phyloP scores from a whole-genome alignment of 2,888 invertebrate genomes.

The Dione vanillae region DNA sequence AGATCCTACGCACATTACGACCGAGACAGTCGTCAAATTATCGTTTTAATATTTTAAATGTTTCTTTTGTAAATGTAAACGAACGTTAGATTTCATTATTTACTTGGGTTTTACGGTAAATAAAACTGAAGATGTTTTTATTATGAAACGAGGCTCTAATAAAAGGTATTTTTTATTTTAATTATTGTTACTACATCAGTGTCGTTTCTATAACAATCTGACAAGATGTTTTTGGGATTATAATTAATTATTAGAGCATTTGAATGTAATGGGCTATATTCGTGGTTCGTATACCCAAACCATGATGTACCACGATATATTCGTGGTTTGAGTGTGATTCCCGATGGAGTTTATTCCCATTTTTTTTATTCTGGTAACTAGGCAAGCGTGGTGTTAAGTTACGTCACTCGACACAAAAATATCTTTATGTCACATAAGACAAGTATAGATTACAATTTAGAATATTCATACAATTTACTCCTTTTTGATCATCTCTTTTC shows the following conservation, averaged over 20 bases:
- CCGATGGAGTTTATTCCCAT: too few relatives aligned
- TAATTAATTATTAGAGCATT: not conserved
- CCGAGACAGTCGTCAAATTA: slow-evolving; percentile 31
- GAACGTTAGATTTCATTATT: not conserved
- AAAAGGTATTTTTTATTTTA: slow-evolving; percentile 35
- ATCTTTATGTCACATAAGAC: too few relatives aligned
- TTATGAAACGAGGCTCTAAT: slow-evolving; percentile 26
- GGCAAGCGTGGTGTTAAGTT: too few relatives aligned
- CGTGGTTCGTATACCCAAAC: too few relatives aligned
- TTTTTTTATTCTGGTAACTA: too few relatives aligned
- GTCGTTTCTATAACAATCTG: slow-evolving; percentile 36
- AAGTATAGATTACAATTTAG: too few relatives aligned
- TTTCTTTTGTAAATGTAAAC: not conserved
- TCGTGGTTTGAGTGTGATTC: too few relatives aligned
- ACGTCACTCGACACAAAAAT: too few relatives aligned
- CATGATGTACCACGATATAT: too few relatives aligned
- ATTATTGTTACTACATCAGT: slow-evolving; percentile 49
- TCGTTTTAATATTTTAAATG: slow-evolving; percentile 19
- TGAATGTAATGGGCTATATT: not conserved
- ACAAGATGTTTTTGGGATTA: not conserved
- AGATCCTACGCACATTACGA: slow-evolving; percentile 45
- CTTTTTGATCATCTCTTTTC: too few relatives aligned
- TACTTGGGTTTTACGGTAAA: not conserved
- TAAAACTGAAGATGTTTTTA: not conserved
- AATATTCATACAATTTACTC: too few relatives aligned